These are phyloP conservation scores for Xiphophorus hellerii DNA, from an alignment of 2,113 vertebrate species.

Conservation along the genomic window DNA sequence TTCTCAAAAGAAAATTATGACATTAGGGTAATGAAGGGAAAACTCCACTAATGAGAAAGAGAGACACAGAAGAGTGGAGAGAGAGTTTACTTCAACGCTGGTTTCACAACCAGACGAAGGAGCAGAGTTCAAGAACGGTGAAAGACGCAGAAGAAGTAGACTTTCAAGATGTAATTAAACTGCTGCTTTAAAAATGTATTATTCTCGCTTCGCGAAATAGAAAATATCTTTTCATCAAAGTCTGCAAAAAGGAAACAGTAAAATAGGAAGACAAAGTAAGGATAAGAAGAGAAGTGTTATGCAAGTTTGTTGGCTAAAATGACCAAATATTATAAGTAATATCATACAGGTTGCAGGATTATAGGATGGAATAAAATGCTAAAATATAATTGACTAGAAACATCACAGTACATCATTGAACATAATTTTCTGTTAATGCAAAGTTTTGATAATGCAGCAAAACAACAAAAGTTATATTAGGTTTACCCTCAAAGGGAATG, in stretches of 20 bases:
- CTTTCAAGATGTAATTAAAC: slow-evolving; percentile 75
- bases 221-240: slow-evolving; percentile 56
- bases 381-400: slow-evolving; percentile 59
- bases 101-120: slow-evolving; percentile 63
- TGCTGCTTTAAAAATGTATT: slow-evolving; percentile 55
- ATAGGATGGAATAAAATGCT: slow-evolving; percentile 7
- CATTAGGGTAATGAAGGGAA: slow-evolving; percentile 77
- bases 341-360: slow-evolving; percentile 33
- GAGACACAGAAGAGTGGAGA: slow-evolving; percentile 16
- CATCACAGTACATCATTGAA: slow-evolving; percentile 57
- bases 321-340: slow-evolving; percentile 49
- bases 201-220: slow-evolving; percentile 55
- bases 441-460: neutral
- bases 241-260: slow-evolving; percentile 5
- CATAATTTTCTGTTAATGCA: slow-evolving; percentile 22
- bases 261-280: slow-evolving; percentile 28
- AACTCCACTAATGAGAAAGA: slow-evolving; percentile 72
- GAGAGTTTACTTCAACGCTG: slow-evolving; percentile 44
- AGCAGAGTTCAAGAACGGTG: slow-evolving; percentile 71
- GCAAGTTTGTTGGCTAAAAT: slow-evolving; percentile 33
- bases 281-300: neutral
- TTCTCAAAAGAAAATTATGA: slow-evolving; percentile 61
- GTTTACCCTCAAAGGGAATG: neutral
- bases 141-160: slow-evolving; percentile 55
- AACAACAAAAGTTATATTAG: neutral